Conservation (phyloP, 1,140 invertebrate genomes). For the Lepeophtheirus salmonis region DNA sequence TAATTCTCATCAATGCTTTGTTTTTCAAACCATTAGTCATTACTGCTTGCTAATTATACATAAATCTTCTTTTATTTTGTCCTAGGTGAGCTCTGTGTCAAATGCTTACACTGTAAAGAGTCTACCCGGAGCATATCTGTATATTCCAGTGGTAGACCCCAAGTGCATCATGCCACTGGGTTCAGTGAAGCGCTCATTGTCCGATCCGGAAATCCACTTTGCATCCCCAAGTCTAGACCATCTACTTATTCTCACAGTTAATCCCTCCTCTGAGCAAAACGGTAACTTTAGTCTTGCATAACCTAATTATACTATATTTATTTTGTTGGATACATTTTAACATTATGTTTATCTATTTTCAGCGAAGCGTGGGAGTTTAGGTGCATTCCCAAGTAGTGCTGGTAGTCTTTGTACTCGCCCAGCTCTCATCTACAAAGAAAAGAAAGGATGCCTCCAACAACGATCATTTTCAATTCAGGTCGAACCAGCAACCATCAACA, state of each 20-base stretch:
- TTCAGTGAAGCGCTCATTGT: conserved; percentile 8
- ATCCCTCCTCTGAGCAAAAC: conserved; percentile 6
- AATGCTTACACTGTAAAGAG: conserved; percentile 18
- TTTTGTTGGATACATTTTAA: not conserved
- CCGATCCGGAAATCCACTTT: conserved; percentile 18
- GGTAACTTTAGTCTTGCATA: too few species aligned
- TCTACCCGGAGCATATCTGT: conserved; percentile 17
- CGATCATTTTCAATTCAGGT: not conserved
- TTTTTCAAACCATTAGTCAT: too few species aligned
- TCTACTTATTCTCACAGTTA: conserved; percentile 9
- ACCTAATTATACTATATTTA: too few species aligned
- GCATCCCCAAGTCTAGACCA: not conserved
- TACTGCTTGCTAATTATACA: too few species aligned
- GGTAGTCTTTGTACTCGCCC: too few species aligned
- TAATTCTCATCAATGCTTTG: not conserved
- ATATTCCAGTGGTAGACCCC: conserved; percentile 15
- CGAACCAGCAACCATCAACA: not conserved
- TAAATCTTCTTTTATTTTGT: not conserved
- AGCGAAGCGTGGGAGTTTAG: not conserved
- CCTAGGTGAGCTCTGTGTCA: conserved; percentile 5
- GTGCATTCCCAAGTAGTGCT: not conserved
- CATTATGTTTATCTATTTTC: not conserved
- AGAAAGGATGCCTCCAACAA: not conserved
- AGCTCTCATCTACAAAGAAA: not conserved
- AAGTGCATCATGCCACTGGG: not conserved